Percentiles rank a stretch among this genome's conserved stretches.
Conservation (phyloP, 2,888 invertebrate genomes). For the Pediacus dermestoides region DNA sequence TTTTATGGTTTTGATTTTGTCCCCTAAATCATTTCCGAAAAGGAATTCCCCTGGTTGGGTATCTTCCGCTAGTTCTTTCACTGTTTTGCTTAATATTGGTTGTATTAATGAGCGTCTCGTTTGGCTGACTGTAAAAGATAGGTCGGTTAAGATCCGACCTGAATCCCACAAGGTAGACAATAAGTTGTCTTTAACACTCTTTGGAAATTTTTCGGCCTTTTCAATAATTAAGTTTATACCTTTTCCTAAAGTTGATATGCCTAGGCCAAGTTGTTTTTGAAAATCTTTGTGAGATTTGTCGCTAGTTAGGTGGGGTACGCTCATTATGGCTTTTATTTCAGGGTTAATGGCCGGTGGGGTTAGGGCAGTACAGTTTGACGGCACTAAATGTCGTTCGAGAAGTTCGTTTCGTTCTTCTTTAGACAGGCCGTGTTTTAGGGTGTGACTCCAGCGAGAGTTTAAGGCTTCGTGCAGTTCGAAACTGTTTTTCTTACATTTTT, state of each 20-base stretch:
- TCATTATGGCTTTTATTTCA: not conserved
- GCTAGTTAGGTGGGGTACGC: not conserved
- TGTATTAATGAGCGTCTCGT: too few relatives aligned
- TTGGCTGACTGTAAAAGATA: too few relatives aligned
- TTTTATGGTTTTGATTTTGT: too few relatives aligned
- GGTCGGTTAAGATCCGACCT: constrained; percentile 2
- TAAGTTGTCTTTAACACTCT: constrained; percentile 7
- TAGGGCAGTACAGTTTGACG: not conserved
- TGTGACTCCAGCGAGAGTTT: not conserved
- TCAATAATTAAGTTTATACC: not conserved
- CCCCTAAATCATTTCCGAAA: too few relatives aligned
- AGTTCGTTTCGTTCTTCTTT: not conserved
- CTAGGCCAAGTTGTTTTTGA: not conserved
- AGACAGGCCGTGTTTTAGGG: not conserved
- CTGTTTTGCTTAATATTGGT: too few relatives aligned
- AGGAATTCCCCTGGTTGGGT: too few relatives aligned
- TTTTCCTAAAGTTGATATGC: not conserved
- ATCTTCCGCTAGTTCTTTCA: too few relatives aligned
- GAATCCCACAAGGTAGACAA: constrained; percentile 7
- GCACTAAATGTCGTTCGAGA: not conserved
- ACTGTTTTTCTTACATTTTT: constrained; percentile 3
- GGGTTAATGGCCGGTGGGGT: not conserved
- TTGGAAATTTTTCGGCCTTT: not conserved
- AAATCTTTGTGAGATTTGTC: not conserved
- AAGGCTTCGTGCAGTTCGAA: not conserved